Base-by-base conservation (phyloP, 1,140 invertebrate genomes). In the Brachionus sp. region DNA sequence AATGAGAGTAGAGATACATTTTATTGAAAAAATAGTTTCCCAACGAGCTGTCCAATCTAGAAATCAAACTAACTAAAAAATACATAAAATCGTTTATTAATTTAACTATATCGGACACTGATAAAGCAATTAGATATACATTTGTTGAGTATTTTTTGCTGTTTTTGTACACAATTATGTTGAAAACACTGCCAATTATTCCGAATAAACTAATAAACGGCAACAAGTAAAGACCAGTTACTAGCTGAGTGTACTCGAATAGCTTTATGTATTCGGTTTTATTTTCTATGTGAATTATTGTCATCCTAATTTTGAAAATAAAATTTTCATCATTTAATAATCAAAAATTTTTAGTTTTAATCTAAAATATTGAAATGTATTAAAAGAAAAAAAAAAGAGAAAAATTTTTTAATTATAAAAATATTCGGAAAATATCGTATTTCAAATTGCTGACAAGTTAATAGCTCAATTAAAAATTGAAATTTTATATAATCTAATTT, bases 141-240 rank as follows among this genome's bases (percentile, higher is more conserved):
- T 94, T 93, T 50, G 93, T 94, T 29, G 93, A 93, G 73, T 91
- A 91, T 66, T 92, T 87, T 92, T 93, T 93, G 64, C 92, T 91
- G 83, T 91, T 88, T 84, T 92, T 90, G 77, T 92, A 92, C 82
- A 94, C 92, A 84, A 93, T 91, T 75, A 94, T 91, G 46, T 92
- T 93, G 23, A 93, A 89, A 33, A 91, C 88, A 88, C 93, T 94
- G 53, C 93, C 93, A 77, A 93, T 87, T 29, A 93, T 89, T 80
- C 93, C 93, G 57, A 93, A 90, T 83, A 92, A 88, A 84, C 93
- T 90, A 83, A 93, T 90, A 57, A 92, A 90, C 19, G 93, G 93
- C 83, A 93, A 91, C 53, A 93, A 88, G 50, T 93, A 85, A 0
- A 88, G 84, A 7, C 87, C 88, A 3, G 87, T 88, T 23, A 88